Base-by-base conservation (phyloP, 2,888 invertebrate genomes). In the Eurois occulta region DNA sequence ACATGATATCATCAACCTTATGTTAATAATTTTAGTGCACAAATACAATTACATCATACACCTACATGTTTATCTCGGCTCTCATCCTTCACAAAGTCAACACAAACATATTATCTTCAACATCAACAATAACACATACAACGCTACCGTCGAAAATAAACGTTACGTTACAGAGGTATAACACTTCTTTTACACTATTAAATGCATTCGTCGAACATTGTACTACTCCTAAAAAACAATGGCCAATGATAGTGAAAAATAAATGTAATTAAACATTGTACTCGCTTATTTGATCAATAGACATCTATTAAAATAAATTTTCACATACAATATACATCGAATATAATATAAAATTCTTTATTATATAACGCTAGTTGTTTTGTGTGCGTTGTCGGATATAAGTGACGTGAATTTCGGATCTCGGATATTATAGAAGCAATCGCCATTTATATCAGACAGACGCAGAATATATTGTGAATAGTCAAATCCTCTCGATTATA, bases 241-340 rank as follows among this genome's bases (percentile, higher is more conserved):
- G 90, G 91, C 90, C 89, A 88, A 91, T 91, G 85, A 90, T 87
- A 84, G 77, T 87, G 86, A 88, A 86, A 86, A 85, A 86, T 72
- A 81, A 81, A 74, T 87, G 75, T 79, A 91, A 90, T 87, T 81
- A 90, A 91, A 90, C 87, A 79, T 93, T 94, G 94, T 94, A 94
- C 93, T 94, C 91, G 86, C 86, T 90, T 88, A 91, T 93, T 93
- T 94, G 91, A 93, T 93, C 93, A 93, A 92, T 93, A 94, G 92
- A 93, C 92, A 93, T 93, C 92, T 93, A 93, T 91, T 89, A 93
- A 94, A 95, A 94, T 94, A 94, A 91, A 88, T 91, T 93, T 94
- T 91, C 94, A 94, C 94, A 94, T 94, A 94, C 92, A 94, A 95
- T 94, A 94, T 94, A 95, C 95, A 95, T 92, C 91, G 93, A 95